These are phyloP conservation scores for Chorisops tibialis DNA, from an alignment of 2,888 invertebrate genomes.

Conservation along the genomic window DNA sequence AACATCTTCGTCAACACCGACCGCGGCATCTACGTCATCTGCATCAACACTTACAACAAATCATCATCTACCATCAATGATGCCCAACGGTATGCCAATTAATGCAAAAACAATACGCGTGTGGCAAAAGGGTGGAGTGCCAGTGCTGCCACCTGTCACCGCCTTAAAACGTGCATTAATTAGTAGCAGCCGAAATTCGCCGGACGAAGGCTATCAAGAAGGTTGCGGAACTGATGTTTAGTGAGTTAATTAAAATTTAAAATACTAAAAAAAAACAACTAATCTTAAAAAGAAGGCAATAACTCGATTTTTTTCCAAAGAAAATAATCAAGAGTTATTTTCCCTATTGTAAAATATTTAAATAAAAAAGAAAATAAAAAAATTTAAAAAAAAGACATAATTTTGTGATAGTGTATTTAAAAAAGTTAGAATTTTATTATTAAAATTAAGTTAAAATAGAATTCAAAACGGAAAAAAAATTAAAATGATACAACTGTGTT, in stretches of 20 bases:
- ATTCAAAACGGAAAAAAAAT: constrained; percentile 29
- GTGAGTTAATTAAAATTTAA: constrained; percentile 20
- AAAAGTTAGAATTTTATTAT: constrained; percentile 23
- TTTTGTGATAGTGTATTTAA: constrained; percentile 33
- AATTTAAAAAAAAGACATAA: constrained; percentile 31
- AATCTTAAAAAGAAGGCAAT: background rate
- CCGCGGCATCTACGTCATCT: constrained; percentile 33
- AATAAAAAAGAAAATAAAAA: constrained; percentile 23
- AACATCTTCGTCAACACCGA: constrained; percentile 39
- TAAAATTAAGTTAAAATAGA: constrained; percentile 19
- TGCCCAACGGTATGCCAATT: constrained; percentile 53
- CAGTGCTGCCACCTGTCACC: constrained; percentile 80
- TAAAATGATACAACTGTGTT: constrained; percentile 47
- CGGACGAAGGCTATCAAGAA: constrained; percentile 89
- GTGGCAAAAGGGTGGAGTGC: constrained; percentile 80
- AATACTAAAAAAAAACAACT: background rate
- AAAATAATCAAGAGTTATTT: background rate
- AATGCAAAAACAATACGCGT: constrained; percentile 79
- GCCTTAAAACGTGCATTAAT: constrained; percentile 80
- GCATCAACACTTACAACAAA: constrained; percentile 36
- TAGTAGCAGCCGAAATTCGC: constrained; percentile 78
- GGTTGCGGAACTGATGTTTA: constrained; percentile 91
- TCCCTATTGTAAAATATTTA: constrained; percentile 13
- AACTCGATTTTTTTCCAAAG: background rate
- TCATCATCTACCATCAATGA: constrained; percentile 36